These are phyloP conservation scores for Coreoperca whiteheadi DNA, from an alignment of 2,113 vertebrate genomes.

Conservation along the genomic window DNA sequence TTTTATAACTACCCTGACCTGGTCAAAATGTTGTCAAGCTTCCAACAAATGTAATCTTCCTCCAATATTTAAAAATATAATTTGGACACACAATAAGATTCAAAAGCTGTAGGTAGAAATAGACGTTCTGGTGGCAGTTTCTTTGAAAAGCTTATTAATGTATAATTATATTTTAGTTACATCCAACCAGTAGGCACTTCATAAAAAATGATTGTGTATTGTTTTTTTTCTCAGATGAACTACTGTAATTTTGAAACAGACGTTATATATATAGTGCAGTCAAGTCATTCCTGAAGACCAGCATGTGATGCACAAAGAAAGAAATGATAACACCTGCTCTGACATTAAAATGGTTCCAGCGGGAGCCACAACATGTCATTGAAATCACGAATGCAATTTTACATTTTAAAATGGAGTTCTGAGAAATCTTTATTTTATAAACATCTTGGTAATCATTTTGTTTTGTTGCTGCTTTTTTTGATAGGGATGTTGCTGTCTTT, in stretches of 20 bases:
- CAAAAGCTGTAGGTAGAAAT: not conserved
- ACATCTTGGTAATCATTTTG: not conserved
- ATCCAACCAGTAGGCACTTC: not conserved
- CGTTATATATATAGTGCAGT: not conserved
- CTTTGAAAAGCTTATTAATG: not conserved
- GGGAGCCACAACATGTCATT: too few relatives aligned
- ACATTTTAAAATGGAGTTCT: not conserved
- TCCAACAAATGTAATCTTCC: not conserved
- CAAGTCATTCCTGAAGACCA: too few relatives aligned
- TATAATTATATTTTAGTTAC: not conserved
- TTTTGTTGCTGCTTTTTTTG: not conserved
- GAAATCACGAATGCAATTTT: too few relatives aligned
- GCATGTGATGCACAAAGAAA: not conserved
- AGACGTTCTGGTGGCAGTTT: not conserved
- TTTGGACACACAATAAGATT: not conserved
- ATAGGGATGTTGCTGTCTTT: not conserved
- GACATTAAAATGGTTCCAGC: not conserved
- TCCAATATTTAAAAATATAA: not conserved
- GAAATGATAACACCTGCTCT: not conserved
- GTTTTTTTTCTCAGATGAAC: not conserved
- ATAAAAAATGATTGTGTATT: not conserved
- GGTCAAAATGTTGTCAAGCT: not conserved
- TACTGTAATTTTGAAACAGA: not conserved
- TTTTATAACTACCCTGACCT: not conserved
- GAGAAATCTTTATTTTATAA: not conserved